phyloP scores from a whole-genome alignment of 1,140 invertebrate species.

The Bactericera cockerelli region DNA sequence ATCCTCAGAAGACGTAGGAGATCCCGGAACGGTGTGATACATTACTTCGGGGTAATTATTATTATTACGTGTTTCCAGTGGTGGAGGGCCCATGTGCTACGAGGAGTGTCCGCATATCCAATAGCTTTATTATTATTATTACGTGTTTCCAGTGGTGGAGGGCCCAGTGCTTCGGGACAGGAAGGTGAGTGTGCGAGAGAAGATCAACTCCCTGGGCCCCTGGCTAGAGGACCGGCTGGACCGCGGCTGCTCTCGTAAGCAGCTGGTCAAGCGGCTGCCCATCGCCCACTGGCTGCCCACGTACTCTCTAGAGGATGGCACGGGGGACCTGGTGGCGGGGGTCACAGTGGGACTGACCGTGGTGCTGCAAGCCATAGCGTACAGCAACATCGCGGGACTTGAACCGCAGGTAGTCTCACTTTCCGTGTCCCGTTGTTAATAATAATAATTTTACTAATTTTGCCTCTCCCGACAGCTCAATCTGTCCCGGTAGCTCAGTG shows the following conservation, averaged over 20 bases:
- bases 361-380: slow-evolving; percentile 65
- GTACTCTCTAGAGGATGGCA: slow-evolving; percentile 45
- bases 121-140: too few species aligned
- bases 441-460: too few species aligned
- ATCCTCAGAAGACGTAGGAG: too few species aligned
- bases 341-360: slow-evolving; percentile 72
- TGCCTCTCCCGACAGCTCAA: too few species aligned
- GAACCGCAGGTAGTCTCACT: slow-evolving; percentile 43
- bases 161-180: slow-evolving; percentile 26
- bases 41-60: too few species aligned
- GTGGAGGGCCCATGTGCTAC: too few species aligned
- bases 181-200: slow-evolving; percentile 25
- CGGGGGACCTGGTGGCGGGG: slow-evolving; percentile 69
- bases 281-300: slow-evolving; percentile 54
- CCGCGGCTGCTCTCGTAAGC: slow-evolving; percentile 41
- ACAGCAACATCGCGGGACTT: slow-evolving; percentile 65
- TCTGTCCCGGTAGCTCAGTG: too few species aligned
- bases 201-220: slow-evolving; percentile 23
- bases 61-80: too few species aligned
- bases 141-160: slow-evolving; percentile 31
- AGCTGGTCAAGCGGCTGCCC: slow-evolving; percentile 49
- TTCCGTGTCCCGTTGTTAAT: too few species aligned
- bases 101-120: too few species aligned
- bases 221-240: slow-evolving; percentile 29
- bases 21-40: too few species aligned